Percentiles rank a stretch among this genome's conserved stretches.
These are phyloP conservation scores for Listronotus oregonensis DNA, from an alignment of 1,140 invertebrate genomes.

Conservation along the genomic window DNA sequence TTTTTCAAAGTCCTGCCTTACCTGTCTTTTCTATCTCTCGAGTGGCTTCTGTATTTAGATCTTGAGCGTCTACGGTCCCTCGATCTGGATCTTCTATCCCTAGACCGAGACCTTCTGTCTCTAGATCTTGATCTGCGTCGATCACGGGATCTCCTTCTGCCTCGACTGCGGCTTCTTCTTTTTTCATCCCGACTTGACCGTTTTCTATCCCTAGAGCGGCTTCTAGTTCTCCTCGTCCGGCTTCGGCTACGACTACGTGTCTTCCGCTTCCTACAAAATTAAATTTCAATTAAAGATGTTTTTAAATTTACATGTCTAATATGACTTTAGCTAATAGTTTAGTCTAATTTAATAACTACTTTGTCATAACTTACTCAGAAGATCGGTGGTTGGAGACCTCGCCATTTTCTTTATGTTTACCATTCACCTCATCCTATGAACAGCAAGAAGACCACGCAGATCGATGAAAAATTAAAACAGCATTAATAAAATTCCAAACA, in stretches of 20 bases:
- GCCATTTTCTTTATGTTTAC: conserved; percentile 65
- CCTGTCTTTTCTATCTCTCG: conserved; percentile 38
- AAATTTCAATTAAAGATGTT: background rate
- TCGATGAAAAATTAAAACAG: conserved; percentile 51
- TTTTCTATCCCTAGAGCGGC: conserved; percentile 39
- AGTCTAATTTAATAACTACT: too few relatives aligned
- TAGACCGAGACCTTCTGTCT: conserved; percentile 61
- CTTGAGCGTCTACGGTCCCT: conserved; percentile 53
- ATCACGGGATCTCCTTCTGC: conserved; percentile 52
- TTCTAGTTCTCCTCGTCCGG: conserved; percentile 47
- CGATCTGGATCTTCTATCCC: conserved; percentile 58
- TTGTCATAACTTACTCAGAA: conserved; percentile 58
- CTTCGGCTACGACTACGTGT: conserved; percentile 52
- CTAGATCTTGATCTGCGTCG: conserved; percentile 46
- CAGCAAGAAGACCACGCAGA: conserved; percentile 62
- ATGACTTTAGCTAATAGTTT: too few relatives aligned
- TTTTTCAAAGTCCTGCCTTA: conserved; percentile 31
- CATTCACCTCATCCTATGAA: conserved; percentile 68
- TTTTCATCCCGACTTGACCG: conserved; percentile 35
- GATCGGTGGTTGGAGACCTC: conserved; percentile 57
- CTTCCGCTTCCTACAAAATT: conserved; percentile 28
- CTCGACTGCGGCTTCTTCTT: conserved; percentile 48
- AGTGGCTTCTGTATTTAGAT: conserved; percentile 45
- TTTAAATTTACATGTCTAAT: too few relatives aligned
- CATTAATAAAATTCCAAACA: conserved; percentile 50